These are phyloP conservation scores for Anthoscopus minutus DNA, from an alignment of 2,113 vertebrate species.

Conservation along the genomic window DNA sequence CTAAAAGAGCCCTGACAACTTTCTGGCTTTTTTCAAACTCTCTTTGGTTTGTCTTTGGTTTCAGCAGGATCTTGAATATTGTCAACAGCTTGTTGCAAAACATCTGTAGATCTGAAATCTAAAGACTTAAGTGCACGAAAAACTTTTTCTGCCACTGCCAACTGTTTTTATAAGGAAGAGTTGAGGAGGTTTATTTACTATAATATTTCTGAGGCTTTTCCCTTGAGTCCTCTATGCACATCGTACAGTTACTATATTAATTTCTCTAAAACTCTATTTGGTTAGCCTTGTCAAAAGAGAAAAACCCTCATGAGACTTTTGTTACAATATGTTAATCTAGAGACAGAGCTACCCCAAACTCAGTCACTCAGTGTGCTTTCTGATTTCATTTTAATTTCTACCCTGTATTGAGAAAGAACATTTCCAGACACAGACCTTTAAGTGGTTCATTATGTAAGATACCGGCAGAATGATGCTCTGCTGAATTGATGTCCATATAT, in stretches of 20 bases:
- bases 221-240: not conserved
- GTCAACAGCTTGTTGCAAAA: slow-evolving; percentile 43
- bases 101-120: not conserved
- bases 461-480: not conserved
- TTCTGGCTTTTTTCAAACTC: not conserved
- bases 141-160: not conserved
- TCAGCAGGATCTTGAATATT: not conserved
- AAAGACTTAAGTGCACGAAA: not conserved
- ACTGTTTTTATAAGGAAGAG: not conserved
- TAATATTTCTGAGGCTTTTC: not conserved
- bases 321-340: not conserved
- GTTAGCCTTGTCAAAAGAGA: not conserved
- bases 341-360: not conserved
- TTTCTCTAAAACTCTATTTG: not conserved
- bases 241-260: not conserved
- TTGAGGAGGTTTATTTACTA: not conserved
- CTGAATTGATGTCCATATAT: not conserved
- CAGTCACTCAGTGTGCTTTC: not conserved
- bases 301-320: not conserved
- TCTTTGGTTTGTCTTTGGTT: not conserved
- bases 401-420: not conserved
- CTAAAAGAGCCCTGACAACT: not conserved
- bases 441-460: not conserved
- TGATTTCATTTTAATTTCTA: not conserved
- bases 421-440: not conserved